phyloP scores from a whole-genome alignment of 2,888 invertebrate species.

The Endotricha flammealis region DNA sequence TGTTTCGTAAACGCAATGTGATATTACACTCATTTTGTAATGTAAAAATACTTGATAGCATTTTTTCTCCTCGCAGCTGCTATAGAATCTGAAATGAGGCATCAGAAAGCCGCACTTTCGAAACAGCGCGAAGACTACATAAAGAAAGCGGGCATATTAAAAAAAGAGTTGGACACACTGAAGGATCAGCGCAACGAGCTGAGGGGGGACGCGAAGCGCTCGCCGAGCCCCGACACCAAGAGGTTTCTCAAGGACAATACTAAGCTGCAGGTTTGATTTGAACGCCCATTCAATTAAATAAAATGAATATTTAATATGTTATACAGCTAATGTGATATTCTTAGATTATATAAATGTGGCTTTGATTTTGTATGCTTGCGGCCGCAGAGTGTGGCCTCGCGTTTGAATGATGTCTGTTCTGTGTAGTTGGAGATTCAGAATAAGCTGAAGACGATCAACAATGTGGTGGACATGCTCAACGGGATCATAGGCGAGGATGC shows the following conservation, averaged over 20 bases:
- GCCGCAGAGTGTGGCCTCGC: slow-evolving; percentile 19
- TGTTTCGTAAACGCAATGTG: slow-evolving; percentile 17
- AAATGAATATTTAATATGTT: slow-evolving; percentile 3
- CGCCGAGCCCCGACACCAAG: slow-evolving; percentile 86
- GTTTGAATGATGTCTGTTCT: slow-evolving; percentile 28
- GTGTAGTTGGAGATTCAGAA: slow-evolving; percentile 86
- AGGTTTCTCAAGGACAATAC: slow-evolving; percentile 89
- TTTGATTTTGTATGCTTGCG: slow-evolving; percentile 21
- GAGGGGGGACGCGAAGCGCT: slow-evolving; percentile 81
- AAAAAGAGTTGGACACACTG: slow-evolving; percentile 87
- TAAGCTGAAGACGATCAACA: slow-evolving; percentile 89
- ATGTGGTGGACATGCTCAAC: slow-evolving; percentile 92
- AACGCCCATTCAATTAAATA: no score
- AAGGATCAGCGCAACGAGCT: slow-evolving; percentile 89
- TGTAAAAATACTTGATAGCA: slow-evolving; percentile 21
- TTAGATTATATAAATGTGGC: slow-evolving; percentile 25
- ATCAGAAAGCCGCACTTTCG: slow-evolving; percentile 87
- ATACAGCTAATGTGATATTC: slow-evolving; percentile 21
- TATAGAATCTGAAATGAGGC: slow-evolving; percentile 88
- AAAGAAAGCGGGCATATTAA: slow-evolving; percentile 84
- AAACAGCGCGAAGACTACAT: slow-evolving; percentile 91
- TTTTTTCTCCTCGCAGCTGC: slow-evolving; percentile 65
- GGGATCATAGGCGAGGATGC: slow-evolving; percentile 88
- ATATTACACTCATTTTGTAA: slow-evolving; percentile 24
- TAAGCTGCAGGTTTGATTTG: slow-evolving; percentile 85